Evolutionary conservation across 53 echinoderm and acorn worm species (phyloP).

Genomic region (Echinarachnius parma): DNA sequence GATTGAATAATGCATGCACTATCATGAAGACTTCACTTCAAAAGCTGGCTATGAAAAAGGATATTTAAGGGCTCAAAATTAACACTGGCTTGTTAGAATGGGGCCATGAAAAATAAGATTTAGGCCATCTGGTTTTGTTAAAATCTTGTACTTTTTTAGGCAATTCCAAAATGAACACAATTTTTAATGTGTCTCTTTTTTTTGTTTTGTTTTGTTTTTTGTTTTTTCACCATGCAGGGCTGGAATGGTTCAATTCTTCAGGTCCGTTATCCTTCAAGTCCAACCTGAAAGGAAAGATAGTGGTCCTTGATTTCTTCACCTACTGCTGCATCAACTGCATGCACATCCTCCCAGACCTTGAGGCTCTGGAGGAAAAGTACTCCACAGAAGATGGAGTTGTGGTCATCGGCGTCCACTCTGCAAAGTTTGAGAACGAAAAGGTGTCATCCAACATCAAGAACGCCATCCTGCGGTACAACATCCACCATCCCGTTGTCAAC

Average conservation of each 20-base stretch:
- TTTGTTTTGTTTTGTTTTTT: no score
- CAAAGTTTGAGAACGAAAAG: conserved; percentile 99
- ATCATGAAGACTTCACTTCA: no score
- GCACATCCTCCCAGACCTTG: conserved; percentile 90
- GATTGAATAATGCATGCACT: no score
- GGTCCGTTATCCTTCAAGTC: conserved; percentile 62
- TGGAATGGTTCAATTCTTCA: conserved; percentile 93
- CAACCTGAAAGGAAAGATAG: conserved; percentile 80
- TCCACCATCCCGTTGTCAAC: conserved; percentile 87
- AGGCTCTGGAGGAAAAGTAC: conserved; percentile 74
- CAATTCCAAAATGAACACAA: no score
- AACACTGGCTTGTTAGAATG: no score
- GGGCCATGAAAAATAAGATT: no score
- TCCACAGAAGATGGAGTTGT: conserved; percentile 75
- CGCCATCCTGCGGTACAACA: conserved; percentile 87
- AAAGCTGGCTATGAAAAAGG: no score
- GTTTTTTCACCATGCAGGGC: conserved; percentile 32
- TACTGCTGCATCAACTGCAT: conserved; percentile 99
- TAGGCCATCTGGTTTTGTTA: no score
- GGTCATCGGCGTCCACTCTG: conserved; percentile 91
- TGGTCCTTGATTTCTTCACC: conserved; percentile 92
- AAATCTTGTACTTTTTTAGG: no score
- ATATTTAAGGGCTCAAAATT: no score
- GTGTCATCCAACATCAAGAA: conserved; percentile 79
- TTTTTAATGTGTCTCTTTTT: no score